Evolutionary conservation across 2,888 invertebrate species (phyloP), one percentile per base, ranked within the genome.

Genomic region (Melikaiella ostensackeni): DNA sequence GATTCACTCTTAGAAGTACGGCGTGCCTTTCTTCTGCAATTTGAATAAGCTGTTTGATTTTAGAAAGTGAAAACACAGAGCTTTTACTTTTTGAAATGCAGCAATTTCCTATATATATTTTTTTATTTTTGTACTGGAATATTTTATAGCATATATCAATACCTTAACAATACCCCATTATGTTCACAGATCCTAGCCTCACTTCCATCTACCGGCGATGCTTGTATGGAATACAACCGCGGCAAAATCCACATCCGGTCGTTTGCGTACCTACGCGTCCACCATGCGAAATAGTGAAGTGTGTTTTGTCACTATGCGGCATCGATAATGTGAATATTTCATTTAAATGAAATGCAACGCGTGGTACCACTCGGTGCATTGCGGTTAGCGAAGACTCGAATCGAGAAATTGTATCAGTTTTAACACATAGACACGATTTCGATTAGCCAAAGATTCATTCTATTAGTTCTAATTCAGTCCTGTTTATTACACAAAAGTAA

Each of bases 321-420:
- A 64, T 64, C 66, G 46, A 35, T 63, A 35, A 35, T 63, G n/a
- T 63, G 63, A 66, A 66, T 66, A 66, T 66, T 66, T 66, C 42
- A 66, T 66, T 46, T 19, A 27, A 66, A 66, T 24, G 27, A 46
- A 66, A 66, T 66, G 16, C 46, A 42, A 6, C 7, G 24, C n/a
- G 24, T 42, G 24, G 64, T 19, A 42, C 16, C 19, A 42, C 38
- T 27, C 2, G 1, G 3, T 42, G 13, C 38, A 42, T 64, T 64
- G 64, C 42, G 66, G 66, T 46, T 42, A 9, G 0, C 13, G n/a
- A 27, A 27, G 19, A 46, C 19, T 66, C 42, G 42, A 42, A 42
- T 66, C 24, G 24, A 42, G 27, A 42, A 66, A 66, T 66, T 66
- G 3, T 38, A 66, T 66, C 46, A 66, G 27, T 27, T 46, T 42